These are phyloP conservation scores for Rhaphigaster nebulosa DNA, from an alignment of 2,888 invertebrate genomes.

Conservation along the genomic window DNA sequence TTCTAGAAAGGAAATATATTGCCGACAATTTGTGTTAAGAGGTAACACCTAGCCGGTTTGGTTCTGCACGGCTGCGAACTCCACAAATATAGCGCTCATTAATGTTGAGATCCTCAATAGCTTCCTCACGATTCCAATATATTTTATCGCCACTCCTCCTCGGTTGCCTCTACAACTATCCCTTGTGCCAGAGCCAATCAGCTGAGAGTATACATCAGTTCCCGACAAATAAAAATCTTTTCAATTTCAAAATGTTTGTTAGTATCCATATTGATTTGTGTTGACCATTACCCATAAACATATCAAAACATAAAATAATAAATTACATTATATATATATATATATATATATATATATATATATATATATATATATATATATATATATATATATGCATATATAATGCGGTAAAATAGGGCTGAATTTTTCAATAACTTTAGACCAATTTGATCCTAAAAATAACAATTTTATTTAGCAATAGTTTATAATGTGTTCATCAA, in stretches of 20 bases:
- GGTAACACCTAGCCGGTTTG: neutral
- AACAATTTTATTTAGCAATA: too few species aligned
- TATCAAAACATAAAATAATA: too few species aligned
- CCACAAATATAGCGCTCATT: constrained; percentile 8
- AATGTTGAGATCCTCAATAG: constrained; percentile 3
- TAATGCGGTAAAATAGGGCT: too few species aligned
- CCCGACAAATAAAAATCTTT: neutral
- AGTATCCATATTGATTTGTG: neutral
- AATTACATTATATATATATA: too few species aligned
- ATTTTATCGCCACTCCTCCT: constrained; percentile 9
- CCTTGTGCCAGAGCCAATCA: neutral
- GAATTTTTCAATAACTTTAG: too few species aligned
- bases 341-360: too few species aligned
- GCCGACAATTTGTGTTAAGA: neutral
- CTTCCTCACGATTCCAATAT: constrained; percentile 13
- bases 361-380: too few species aligned
- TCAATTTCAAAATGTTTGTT: neutral
- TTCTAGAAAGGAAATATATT: neutral
- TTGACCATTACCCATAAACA: too few species aligned
- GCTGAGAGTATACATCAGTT: neutral
- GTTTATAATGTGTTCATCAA: too few species aligned
- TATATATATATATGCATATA: too few species aligned
- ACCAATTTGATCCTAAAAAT: too few species aligned
- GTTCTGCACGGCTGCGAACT: constrained; percentile 28
- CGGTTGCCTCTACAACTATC: neutral